Evolutionary conservation across 2,113 vertebrate species (phyloP), one percentile per base, ranked within the genome.

Genomic region (Gnathonemus longibarbis): DNA sequence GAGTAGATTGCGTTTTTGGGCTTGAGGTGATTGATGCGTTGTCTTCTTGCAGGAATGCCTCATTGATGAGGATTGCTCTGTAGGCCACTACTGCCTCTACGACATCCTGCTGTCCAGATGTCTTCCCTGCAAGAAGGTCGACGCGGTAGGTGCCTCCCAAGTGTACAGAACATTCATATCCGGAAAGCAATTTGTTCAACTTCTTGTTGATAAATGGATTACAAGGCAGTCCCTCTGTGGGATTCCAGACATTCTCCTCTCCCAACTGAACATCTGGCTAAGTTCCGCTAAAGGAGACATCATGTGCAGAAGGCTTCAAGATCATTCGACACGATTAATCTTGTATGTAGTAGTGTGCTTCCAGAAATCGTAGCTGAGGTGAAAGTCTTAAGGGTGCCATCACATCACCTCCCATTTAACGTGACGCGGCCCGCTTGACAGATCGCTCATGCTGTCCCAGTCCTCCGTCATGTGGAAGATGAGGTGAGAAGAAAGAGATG

Each of bases 21-120:
- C 21, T 52, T 24, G 66, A 31, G 19, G 27, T 42, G 49, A 83
- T 52, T 3, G 66, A 19, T 50, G 53, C 11, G 1, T 62, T 45
- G 53, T 88, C 35, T 62, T 80, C 74, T 83, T 84, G 1, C 87
- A 99, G 98, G 96, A 97, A 53, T 99, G 98, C 50, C 95, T 96
- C 90, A 96, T 96, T 31, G 95, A 97, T 0, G 97, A 97, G 90
- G 97, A 98, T 94, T 99, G 98, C 35, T 96, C 95, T 24, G 93
- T 92, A 5, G 95, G 95, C 84, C 95, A 90, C 9, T 99, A 97
- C 0, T 99, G 98, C 91, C 95, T 96, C 46, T 94, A 96, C 80
- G 94, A 96, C 84, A 93, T 92, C 46, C 95, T 95, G 0, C 93
- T 93, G 62, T 97, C 98, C 88, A 96, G 90, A 74, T 99, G 98